Conservation (phyloP, 2,888 invertebrate genomes). For the Melanophora roralis region DNA sequence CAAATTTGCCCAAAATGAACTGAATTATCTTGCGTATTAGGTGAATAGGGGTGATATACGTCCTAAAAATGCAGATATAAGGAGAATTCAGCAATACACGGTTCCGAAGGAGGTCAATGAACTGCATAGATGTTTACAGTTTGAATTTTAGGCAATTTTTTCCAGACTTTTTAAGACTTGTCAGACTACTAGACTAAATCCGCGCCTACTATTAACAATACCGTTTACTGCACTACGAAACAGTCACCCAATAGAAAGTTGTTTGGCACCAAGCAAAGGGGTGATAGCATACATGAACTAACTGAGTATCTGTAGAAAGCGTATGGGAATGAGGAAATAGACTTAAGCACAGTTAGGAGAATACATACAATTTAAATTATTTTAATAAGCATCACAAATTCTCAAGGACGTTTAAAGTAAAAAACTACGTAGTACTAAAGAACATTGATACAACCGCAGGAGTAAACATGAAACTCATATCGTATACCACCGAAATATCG, state of each 20-base stretch:
- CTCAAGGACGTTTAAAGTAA: background rate
- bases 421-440: background rate
- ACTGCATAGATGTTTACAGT: too few relatives aligned
- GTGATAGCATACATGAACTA: constrained; percentile 26
- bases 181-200: too few relatives aligned
- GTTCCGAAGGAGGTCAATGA: too few relatives aligned
- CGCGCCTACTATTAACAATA: constrained; percentile 35
- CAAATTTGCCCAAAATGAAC: too few relatives aligned
- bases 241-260: constrained; percentile 24
- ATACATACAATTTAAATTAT: background rate
- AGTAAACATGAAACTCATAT: constrained; percentile 54
- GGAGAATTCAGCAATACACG: too few relatives aligned
- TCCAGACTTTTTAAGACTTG: too few relatives aligned
- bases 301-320: background rate
- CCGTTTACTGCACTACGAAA: constrained; percentile 31
- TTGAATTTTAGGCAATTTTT: too few relatives aligned
- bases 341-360: background rate
- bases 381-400: constrained; percentile 2
- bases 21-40: too few relatives aligned
- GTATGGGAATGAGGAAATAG: background rate
- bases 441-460: constrained; percentile 52
- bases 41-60: too few relatives aligned
- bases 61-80: too few relatives aligned
- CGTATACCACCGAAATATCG: constrained; percentile 52
- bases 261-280: constrained; percentile 44